Conservation (phyloP, 2,113 vertebrate species). For the Ahaetulla prasina region DNA sequence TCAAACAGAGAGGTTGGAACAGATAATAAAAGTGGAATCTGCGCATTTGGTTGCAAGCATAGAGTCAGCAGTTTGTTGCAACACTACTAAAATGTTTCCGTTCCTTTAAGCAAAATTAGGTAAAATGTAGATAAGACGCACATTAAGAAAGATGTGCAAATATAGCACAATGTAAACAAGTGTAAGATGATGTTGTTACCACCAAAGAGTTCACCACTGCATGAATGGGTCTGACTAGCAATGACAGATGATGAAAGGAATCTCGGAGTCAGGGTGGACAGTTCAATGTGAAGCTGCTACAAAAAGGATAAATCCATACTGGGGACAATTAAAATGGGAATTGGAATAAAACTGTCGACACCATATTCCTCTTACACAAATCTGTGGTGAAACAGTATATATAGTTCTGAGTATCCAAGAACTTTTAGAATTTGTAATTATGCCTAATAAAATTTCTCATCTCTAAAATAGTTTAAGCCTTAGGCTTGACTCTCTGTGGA, state of each 20-base stretch:
- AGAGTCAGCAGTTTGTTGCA: conserved; percentile 7
- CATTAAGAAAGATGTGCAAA: neutral
- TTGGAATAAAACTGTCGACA: neutral
- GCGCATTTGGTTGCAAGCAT: neutral
- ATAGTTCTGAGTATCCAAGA: neutral
- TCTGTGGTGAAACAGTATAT: neutral
- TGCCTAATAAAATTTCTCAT: neutral
- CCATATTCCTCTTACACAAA: neutral
- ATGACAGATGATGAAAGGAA: neutral
- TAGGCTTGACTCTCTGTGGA: neutral
- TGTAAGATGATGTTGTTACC: neutral
- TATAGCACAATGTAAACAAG: neutral
- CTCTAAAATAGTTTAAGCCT: neutral
- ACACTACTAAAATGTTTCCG: neutral
- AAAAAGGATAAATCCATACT: neutral
- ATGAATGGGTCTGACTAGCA: neutral
- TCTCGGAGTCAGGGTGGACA: neutral
- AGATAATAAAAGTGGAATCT: neutral
- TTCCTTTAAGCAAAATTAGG: neutral
- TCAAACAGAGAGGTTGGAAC: neutral
- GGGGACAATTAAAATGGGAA: neutral
- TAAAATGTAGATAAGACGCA: neutral
- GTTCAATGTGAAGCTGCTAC: neutral
- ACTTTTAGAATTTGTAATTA: neutral
- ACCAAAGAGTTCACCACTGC: neutral